phyloP scores from a whole-genome alignment of 2,797 vertebrate genomes.

The Amazonetta brasiliensis region DNA sequence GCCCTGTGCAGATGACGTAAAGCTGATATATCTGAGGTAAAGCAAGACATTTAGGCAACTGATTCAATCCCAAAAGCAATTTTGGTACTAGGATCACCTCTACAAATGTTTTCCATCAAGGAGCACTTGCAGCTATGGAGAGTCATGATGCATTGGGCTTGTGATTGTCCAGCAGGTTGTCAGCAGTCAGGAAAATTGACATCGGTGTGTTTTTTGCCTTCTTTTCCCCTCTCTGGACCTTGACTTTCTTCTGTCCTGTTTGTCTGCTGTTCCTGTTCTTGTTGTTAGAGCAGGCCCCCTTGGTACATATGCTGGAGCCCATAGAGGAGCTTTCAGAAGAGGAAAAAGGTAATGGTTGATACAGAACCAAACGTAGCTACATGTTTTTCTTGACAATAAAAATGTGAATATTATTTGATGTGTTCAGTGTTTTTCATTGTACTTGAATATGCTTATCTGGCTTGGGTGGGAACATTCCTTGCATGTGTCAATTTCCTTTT shows the following conservation, averaged over 20 bases:
- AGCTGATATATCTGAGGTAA: neutral
- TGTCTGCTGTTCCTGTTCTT: conserved; percentile 74
- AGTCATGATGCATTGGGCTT: neutral
- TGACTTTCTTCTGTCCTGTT: conserved; percentile 71
- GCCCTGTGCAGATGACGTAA: neutral
- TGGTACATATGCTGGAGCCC: conserved; percentile 80
- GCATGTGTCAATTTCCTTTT: conserved; percentile 7
- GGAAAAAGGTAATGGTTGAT: conserved; percentile 81
- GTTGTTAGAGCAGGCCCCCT: conserved; percentile 79
- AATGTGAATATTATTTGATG: neutral
- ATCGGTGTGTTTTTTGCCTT: neutral
- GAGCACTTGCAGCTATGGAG: neutral
- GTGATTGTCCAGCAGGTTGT: neutral
- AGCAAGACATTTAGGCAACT: neutral
- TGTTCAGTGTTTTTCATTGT: neutral
- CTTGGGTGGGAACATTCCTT: neutral
- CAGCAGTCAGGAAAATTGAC: neutral
- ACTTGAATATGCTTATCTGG: neutral
- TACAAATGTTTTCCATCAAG: neutral
- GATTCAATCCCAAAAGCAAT: neutral
- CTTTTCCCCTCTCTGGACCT: conserved; percentile 51
- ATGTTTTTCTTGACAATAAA: neutral
- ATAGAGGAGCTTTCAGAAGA: conserved; percentile 86
- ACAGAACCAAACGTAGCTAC: neutral
- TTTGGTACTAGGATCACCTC: neutral